Conservation (phyloP, 1,140 invertebrate species). For the Rhizoglyphus robini region DNA sequence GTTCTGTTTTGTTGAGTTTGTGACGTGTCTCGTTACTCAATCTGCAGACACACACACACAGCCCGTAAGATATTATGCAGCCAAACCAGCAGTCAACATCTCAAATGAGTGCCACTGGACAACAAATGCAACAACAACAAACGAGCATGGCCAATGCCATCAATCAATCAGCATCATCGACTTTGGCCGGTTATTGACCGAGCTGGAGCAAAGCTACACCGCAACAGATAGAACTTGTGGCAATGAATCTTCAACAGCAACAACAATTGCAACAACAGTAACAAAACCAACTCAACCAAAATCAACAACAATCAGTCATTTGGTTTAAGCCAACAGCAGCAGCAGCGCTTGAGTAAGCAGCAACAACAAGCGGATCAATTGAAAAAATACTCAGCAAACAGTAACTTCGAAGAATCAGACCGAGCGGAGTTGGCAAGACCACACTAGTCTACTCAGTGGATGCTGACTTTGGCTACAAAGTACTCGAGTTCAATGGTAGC, state of each 20-base stretch:
- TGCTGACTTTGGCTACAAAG: too few species aligned
- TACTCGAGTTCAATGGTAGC: background rate
- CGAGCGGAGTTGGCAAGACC: too few species aligned
- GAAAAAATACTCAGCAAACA: background rate
- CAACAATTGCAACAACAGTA: too few species aligned
- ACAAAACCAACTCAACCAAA: background rate
- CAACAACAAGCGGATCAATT: background rate
- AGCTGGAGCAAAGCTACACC: too few species aligned
- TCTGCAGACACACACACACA: too few species aligned
- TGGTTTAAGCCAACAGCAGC: background rate
- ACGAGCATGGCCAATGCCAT: background rate
- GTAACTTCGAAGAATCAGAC: background rate
- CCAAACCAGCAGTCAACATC: background rate
- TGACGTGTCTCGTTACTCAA: too few species aligned
- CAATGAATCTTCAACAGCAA: conserved; percentile 6
- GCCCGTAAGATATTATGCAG: background rate
- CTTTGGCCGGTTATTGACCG: too few species aligned
- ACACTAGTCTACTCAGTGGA: background rate
- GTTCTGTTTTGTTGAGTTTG: too few species aligned
- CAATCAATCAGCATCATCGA: background rate
- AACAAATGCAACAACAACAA: background rate
- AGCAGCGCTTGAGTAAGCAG: background rate
- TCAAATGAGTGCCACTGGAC: too few species aligned
- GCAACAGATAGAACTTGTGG: background rate
- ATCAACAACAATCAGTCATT: background rate